Base-by-base conservation (phyloP, 2,113 vertebrate species). In the Corythaixoides concolor region DNA sequence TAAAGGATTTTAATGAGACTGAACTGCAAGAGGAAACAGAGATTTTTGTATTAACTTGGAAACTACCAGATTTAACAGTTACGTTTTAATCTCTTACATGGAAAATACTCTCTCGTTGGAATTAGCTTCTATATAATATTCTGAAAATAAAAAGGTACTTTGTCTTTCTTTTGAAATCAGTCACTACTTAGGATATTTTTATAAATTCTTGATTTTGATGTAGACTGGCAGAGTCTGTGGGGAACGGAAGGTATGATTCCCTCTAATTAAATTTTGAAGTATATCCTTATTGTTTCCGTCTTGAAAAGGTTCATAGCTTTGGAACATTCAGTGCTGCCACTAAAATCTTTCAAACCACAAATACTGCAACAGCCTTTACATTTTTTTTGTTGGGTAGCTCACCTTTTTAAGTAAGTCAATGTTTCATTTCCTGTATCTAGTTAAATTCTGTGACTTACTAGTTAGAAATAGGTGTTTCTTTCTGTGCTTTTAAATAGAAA, bases 1-100 rank as follows among this genome's bases (percentile, higher is more conserved):
- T 89, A 47, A 88, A 72, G 50, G 53, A 77, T 92, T 95, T 81
- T 93, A 93, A 92, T 89, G 66, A 94, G 55, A 39, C 33, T 15
- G n/a, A 89, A 88, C 27, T 62, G 33, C 39, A 47, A 82, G 45
- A 88, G 19, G 55, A 89, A 92, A 70, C 22, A 2, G 32, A 77
- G 26, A 2, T 43, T 92, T 93, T 52, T 32, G 6, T 79, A 79
- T 85, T 85, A 69, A 85, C 87, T 91, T 84, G 84, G n/a, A 66
- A 82, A n/a, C 15, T 12, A 39, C 5, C 37, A 76, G 24, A 77
- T 94, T 79, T 85, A 90, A 58, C 83, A 62, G 22, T 64, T 92
- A 17, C 1, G 2, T 82, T 89, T 95, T 69, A 68, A 50, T 91
- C 62, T 87, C 39, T 62, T 89, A 28, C 12, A 24, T 35, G 35